phyloP scores from a whole-genome alignment of 37 sponge, comb jelly and placozoan genomes.

The Oopsacas minuta region DNA sequence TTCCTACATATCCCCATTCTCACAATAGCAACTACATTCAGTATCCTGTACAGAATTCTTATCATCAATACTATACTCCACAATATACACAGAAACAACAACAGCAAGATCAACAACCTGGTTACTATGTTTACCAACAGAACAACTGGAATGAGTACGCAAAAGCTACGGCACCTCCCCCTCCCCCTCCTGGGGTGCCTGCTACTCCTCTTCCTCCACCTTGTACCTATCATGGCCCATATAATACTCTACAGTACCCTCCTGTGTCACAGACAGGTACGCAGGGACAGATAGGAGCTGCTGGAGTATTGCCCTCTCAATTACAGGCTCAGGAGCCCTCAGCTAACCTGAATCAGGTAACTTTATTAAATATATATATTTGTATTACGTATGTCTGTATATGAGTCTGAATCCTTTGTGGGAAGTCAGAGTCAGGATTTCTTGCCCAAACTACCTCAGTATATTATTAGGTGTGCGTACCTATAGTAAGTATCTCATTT shows the following conservation, averaged over 20 bases:
- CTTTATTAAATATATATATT: too few species aligned
- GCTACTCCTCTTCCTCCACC: not conserved
- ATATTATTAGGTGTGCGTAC: too few species aligned
- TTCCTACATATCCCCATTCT: not conserved
- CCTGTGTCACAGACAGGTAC: not conserved
- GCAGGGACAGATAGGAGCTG: not conserved
- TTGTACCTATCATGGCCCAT: not conserved
- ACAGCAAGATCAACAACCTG: not conserved
- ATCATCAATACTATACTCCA: not conserved
- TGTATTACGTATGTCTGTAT: too few species aligned
- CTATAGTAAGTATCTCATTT: too few species aligned
- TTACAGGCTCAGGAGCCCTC: not conserved
- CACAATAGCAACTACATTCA: constrained; percentile 13
- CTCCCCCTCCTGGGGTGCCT: not conserved
- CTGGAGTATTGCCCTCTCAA: not conserved
- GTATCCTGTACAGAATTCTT: not conserved
- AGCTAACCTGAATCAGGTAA: not conserved
- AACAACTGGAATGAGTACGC: not conserved
- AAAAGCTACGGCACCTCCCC: not conserved
- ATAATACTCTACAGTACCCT: not conserved
- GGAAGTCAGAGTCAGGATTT: too few species aligned
- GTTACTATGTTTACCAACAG: not conserved
- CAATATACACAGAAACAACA: not conserved
- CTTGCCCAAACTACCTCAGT: too few species aligned
- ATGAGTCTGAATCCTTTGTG: too few species aligned